These are phyloP conservation scores for Symphodus melops DNA, from an alignment of 2,113 vertebrate species.

Conservation along the genomic window DNA sequence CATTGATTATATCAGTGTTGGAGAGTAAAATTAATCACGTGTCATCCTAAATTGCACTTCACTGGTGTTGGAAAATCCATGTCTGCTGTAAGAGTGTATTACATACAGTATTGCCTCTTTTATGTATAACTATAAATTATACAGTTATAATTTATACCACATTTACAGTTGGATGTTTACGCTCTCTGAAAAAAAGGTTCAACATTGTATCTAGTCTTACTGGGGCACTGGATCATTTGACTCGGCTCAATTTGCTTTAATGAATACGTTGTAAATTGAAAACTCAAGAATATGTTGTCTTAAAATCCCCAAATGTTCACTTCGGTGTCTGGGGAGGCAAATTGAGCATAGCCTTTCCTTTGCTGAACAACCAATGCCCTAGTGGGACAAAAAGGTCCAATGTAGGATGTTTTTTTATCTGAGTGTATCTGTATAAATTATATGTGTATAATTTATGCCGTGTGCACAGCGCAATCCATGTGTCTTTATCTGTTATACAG, in stretches of 20 bases:
- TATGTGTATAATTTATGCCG: slow-evolving; percentile 83
- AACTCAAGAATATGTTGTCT: background rate
- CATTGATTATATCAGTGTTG: slow-evolving; percentile 44
- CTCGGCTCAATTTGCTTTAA: slow-evolving; percentile 39
- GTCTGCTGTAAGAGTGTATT: slow-evolving; percentile 65
- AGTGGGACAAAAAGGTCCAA: slow-evolving; percentile 63
- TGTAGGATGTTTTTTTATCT: slow-evolving; percentile 66
- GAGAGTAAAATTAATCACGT: slow-evolving; percentile 23
- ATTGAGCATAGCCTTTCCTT: slow-evolving; percentile 24
- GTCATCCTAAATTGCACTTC: slow-evolving; percentile 59
- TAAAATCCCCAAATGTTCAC: background rate
- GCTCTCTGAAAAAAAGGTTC: slow-evolving; percentile 67
- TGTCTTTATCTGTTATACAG: slow-evolving; percentile 82
- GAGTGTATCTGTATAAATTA: slow-evolving; percentile 80
- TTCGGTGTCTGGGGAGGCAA: slow-evolving; percentile 22
- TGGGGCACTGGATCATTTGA: slow-evolving; percentile 38
- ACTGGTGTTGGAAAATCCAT: slow-evolving; percentile 49
- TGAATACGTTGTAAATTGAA: background rate
- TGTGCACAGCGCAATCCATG: slow-evolving; percentile 83
- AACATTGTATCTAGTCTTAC: slow-evolving; percentile 69
- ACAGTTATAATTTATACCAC: slow-evolving; percentile 77
- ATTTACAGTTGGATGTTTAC: slow-evolving; percentile 58
- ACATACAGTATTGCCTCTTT: slow-evolving; percentile 61
- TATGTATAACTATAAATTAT: slow-evolving; percentile 79
- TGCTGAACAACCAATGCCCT: slow-evolving; percentile 38